Conservation (phyloP, 37 sponge, comb jelly and placozoan genomes). For the Oopsacas minuta region DNA sequence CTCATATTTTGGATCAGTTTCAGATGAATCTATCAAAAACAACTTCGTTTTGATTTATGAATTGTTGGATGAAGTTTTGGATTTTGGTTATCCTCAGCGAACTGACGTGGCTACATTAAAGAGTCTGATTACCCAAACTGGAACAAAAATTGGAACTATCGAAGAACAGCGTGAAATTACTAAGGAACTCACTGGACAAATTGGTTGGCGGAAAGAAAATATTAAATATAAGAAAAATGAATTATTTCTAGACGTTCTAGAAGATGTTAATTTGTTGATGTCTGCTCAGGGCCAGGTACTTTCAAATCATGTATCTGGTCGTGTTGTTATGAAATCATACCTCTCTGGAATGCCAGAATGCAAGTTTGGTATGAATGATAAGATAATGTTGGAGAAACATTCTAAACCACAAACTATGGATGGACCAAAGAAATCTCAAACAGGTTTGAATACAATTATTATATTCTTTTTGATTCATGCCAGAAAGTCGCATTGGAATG, state of each 20-base stretch:
- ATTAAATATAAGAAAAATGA: constrained; percentile 87
- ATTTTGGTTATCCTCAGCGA: constrained; percentile 91
- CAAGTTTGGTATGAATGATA: constrained; percentile 99
- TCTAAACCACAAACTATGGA: constrained; percentile 72
- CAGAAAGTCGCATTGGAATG: no score
- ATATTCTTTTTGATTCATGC: no score
- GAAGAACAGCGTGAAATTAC: constrained; percentile 45
- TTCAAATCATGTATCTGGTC: constrained; percentile 80
- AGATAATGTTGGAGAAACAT: constrained; percentile 73
- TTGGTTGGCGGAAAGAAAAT: constrained; percentile 85
- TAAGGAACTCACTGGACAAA: constrained; percentile 93
- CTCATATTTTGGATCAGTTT: constrained; percentile 68
- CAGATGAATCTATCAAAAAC: constrained; percentile 84
- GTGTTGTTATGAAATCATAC: constrained; percentile 84
- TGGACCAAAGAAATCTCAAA: constrained; percentile 21
- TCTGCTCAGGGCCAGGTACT: constrained; percentile 85
- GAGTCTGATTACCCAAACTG: constrained; percentile 89
- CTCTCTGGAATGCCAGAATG: constrained; percentile 97
- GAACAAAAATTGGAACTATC: constrained; percentile 55
- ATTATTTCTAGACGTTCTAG: constrained; percentile 86
- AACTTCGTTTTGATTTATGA: constrained; percentile 96
- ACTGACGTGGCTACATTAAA: constrained; percentile 78
- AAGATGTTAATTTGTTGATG: constrained; percentile 85
- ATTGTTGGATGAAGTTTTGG: constrained; percentile 79
- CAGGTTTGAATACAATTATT: neutral